Conservation (phyloP, 2,113 vertebrate genomes). For the Carettochelys insculpta region DNA sequence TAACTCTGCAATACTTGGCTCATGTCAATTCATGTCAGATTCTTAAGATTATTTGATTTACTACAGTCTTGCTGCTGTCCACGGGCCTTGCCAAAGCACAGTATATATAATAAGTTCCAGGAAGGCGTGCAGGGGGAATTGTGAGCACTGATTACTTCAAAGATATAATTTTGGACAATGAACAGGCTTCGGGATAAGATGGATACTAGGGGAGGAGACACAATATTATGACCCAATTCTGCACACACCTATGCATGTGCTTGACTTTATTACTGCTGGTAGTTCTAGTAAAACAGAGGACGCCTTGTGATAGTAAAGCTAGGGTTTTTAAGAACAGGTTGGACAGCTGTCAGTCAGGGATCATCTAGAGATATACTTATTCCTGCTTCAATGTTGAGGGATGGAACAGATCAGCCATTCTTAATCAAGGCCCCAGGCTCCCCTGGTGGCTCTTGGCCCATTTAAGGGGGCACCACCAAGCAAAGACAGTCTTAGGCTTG, state of each 20-base stretch:
- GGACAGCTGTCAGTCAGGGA: neutral
- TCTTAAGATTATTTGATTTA: conserved; percentile 65
- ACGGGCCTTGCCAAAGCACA: conserved; percentile 62
- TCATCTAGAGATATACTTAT: neutral
- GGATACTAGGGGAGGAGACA: conserved; percentile 32
- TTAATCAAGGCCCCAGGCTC: too few species aligned
- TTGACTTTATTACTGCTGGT: conserved; percentile 70
- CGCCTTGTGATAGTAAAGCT: conserved; percentile 56
- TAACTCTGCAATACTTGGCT: conserved; percentile 56
- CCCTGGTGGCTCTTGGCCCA: too few species aligned
- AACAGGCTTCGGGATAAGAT: conserved; percentile 66
- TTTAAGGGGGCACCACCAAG: too few species aligned
- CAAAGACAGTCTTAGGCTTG: too few species aligned
- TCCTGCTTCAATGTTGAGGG: neutral
- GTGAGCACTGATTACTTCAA: conserved; percentile 56
- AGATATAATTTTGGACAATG: conserved; percentile 61
- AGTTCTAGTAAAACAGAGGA: conserved; percentile 64
- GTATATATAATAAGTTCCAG: conserved; percentile 63
- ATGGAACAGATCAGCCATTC: neutral
- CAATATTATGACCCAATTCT: conserved; percentile 49
- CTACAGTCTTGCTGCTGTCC: conserved; percentile 65
- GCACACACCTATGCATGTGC: conserved; percentile 61
- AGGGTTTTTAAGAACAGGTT: neutral
- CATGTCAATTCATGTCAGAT: conserved; percentile 59
- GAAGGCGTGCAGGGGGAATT: conserved; percentile 49